Evolutionary conservation across 2,113 vertebrate genomes (phyloP).

Genomic region (Myotis yumanensis): DNA sequence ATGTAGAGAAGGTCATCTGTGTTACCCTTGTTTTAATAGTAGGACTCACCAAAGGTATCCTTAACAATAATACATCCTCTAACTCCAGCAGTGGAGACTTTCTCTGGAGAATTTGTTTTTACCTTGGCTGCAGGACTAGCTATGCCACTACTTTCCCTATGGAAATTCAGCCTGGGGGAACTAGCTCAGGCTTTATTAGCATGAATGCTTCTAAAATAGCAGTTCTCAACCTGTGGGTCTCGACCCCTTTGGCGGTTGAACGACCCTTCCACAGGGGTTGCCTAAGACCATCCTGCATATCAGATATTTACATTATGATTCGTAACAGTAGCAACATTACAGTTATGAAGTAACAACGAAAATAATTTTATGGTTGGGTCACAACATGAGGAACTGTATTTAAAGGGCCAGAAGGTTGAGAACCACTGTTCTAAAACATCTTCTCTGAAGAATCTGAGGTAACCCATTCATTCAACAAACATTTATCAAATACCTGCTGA

Average conservation of each 20-base stretch:
- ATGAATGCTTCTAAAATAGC: neutral
- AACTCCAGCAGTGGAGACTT: neutral
- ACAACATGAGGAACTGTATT: too few species aligned
- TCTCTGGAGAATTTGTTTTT: neutral
- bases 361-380: too few species aligned
- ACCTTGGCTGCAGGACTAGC: neutral
- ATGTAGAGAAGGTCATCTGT: neutral
- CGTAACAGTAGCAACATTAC: too few species aligned
- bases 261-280: too few species aligned
- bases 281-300: too few species aligned
- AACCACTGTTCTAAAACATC: neutral
- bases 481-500: neutral
- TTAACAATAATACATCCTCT: neutral
- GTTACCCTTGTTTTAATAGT: neutral
- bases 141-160: neutral
- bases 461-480: neutral
- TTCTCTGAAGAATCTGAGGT: neutral
- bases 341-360: too few species aligned
- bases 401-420: too few species aligned
- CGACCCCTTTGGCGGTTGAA: too few species aligned
- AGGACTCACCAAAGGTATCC: neutral
- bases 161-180: neutral
- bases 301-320: too few species aligned
- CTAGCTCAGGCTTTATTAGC: neutral
- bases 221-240: too few species aligned